A percentile compares a stretch with the other conserved stretches of the same genome.
Conservation (phyloP, 2,113 vertebrate genomes). For the Mormyrus iriodes region DNA sequence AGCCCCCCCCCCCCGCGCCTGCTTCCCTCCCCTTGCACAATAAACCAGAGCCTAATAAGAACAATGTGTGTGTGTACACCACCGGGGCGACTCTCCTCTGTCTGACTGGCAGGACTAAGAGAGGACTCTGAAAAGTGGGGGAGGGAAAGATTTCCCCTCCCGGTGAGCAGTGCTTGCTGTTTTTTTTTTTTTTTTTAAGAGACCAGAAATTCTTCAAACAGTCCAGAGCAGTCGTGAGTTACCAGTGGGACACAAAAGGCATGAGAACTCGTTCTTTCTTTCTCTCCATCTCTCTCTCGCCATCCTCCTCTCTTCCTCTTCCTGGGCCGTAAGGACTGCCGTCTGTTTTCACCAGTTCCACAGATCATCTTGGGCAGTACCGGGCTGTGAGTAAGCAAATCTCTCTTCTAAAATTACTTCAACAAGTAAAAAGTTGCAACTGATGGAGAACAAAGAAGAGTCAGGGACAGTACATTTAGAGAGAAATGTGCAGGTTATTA, state of each 20-base stretch:
- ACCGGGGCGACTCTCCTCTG: constrained; percentile 40
- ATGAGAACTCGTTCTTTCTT: constrained; percentile 25
- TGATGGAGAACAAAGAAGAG: not conserved
- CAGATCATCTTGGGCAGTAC: not conserved
- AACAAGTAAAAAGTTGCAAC: not conserved
- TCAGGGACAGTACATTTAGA: not conserved
- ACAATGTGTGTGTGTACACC: constrained; percentile 72
- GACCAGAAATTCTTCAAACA: constrained; percentile 47
- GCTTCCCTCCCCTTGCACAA: constrained; percentile 58
- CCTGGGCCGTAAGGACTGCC: constrained; percentile 25
- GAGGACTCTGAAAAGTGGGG: constrained; percentile 23
- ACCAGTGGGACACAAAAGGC: constrained; percentile 17
- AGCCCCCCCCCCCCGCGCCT: constrained; percentile 18
- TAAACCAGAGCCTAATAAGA: constrained; percentile 73
- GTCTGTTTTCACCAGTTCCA: constrained; percentile 11
- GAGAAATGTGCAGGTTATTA: not conserved
- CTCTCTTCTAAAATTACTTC: not conserved
- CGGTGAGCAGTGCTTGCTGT: constrained; percentile 28
- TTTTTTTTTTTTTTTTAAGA: constrained; percentile 24
- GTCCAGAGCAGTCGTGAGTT: constrained; percentile 47
- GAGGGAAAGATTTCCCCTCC: constrained; percentile 48
- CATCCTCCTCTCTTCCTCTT: constrained; percentile 7
- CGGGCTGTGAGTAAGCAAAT: constrained; percentile 9
- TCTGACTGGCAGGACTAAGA: constrained; percentile 39
- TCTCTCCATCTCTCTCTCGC: constrained; percentile 4